Evolutionary conservation across 1,140 invertebrate genomes (phyloP).

Genomic region (Lucilia sericata): DNA sequence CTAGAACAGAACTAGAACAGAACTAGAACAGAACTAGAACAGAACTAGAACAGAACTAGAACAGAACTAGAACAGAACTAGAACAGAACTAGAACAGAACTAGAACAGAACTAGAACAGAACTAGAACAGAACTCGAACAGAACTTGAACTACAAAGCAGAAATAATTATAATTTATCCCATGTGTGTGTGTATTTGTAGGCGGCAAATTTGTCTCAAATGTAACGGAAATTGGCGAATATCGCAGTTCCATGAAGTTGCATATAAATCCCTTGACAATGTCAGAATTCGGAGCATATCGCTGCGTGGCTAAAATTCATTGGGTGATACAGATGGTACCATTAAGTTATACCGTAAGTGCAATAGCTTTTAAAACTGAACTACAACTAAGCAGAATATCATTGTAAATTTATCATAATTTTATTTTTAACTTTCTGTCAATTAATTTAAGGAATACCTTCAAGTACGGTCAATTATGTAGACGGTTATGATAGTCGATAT

Average conservation of each 20-base stretch:
- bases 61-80: too few relatives aligned
- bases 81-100: too few relatives aligned
- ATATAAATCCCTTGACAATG: conserved; percentile 75
- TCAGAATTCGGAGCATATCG: conserved; percentile 83
- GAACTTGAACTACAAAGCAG: too few relatives aligned
- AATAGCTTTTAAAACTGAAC: too few relatives aligned
- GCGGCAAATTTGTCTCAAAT: conserved; percentile 80
- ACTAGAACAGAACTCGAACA: conserved; percentile 20
- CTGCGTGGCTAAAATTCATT: conserved; percentile 92
- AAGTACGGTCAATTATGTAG: conserved; percentile 65
- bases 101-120: too few relatives aligned
- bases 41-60: too few relatives aligned
- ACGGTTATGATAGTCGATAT: conserved; percentile 61
- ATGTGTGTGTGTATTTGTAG: conserved; percentile 64
- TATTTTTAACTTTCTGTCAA: neutral
- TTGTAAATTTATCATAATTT: too few relatives aligned
- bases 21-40: too few relatives aligned
- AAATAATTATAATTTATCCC: too few relatives aligned
- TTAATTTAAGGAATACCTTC: conserved; percentile 61
- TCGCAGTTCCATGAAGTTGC: conserved; percentile 82
- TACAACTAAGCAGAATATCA: too few relatives aligned
- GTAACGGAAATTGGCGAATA: conserved; percentile 76
- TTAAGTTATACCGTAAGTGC: conserved; percentile 84
- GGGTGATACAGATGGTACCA: conserved; percentile 88
- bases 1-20: too few relatives aligned